Percentiles rank a stretch among this genome's conserved stretches.
Evolutionary conservation across 2,797 vertebrate genomes (phyloP).

Genomic region (Fundulus diaphanus): DNA sequence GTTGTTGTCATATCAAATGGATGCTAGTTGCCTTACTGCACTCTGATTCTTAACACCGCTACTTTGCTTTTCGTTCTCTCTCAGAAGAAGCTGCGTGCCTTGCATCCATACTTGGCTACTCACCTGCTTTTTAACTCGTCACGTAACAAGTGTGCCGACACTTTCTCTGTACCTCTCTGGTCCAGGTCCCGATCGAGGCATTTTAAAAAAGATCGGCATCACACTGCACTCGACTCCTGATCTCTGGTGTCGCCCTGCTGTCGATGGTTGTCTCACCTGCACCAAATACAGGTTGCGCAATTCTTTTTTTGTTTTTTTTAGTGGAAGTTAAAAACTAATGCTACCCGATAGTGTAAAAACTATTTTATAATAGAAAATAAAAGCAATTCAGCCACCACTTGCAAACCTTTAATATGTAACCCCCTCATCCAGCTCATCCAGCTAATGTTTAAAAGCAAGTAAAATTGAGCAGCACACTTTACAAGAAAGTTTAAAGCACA

Average conservation of each 20-base stretch:
- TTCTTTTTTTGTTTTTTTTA: no score
- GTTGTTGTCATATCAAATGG: constrained; percentile 47
- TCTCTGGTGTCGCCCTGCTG: no score
- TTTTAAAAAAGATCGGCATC: background rate
- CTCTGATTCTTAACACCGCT: constrained; percentile 48
- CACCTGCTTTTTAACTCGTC: constrained; percentile 29
- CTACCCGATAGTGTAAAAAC: no score
- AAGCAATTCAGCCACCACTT: background rate
- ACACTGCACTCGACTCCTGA: background rate
- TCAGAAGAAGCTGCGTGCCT: constrained; percentile 42
- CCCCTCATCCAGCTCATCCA: background rate
- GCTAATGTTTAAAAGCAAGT: background rate
- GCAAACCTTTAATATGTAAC: background rate
- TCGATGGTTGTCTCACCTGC: no score
- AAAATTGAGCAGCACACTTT: background rate
- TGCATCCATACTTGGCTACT: constrained; percentile 41
- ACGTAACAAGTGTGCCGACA: no score
- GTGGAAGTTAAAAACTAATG: no score
- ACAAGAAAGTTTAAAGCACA: background rate
- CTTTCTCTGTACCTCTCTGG: background rate
- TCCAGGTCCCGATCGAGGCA: no score
- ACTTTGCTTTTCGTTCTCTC: constrained; percentile 25
- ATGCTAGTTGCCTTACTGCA: constrained; percentile 47
- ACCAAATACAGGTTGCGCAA: no score
- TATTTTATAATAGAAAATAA: no score